Percentiles rank a stretch among this genome's conserved stretches.
phyloP scores from a whole-genome alignment of 2,113 vertebrate species.

The Ochotona princeps region DNA sequence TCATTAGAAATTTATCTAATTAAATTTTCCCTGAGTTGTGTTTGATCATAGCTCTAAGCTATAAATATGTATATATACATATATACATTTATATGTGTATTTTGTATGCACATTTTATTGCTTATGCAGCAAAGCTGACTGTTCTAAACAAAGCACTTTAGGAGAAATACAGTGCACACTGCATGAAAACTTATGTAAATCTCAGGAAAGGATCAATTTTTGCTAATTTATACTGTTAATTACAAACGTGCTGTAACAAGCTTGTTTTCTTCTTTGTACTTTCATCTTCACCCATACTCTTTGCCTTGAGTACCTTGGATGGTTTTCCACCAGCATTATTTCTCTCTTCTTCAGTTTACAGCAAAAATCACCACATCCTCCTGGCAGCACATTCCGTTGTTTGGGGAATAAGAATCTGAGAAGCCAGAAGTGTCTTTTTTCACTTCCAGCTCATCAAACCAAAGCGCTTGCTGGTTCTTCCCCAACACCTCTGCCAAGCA shows the following conservation, averaged over 20 bases:
- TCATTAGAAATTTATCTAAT: slow-evolving; percentile 59
- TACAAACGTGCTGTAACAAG: background rate
- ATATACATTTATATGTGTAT: background rate
- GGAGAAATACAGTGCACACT: background rate
- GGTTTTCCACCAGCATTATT: background rate
- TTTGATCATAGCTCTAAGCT: slow-evolving; percentile 51
- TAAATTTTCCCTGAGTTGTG: slow-evolving; percentile 48
- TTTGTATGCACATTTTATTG: slow-evolving; percentile 1
- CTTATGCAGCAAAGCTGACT: background rate
- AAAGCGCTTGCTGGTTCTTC: background rate
- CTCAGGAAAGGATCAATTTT: background rate
- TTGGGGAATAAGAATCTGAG: background rate
- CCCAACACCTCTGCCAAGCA: too few relatives aligned
- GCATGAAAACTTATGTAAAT: background rate
- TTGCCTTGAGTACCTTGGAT: background rate
- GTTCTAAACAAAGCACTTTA: background rate
- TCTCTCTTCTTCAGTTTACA: background rate
- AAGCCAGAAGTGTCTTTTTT: background rate
- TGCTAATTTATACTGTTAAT: background rate
- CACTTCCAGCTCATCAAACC: background rate
- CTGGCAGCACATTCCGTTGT: background rate
- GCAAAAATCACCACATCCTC: background rate
- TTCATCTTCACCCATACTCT: background rate
- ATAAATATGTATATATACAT: background rate
- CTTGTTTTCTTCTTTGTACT: background rate